Conservation (phyloP, 2,888 invertebrate species). For the Brachyopa scutellaris region DNA sequence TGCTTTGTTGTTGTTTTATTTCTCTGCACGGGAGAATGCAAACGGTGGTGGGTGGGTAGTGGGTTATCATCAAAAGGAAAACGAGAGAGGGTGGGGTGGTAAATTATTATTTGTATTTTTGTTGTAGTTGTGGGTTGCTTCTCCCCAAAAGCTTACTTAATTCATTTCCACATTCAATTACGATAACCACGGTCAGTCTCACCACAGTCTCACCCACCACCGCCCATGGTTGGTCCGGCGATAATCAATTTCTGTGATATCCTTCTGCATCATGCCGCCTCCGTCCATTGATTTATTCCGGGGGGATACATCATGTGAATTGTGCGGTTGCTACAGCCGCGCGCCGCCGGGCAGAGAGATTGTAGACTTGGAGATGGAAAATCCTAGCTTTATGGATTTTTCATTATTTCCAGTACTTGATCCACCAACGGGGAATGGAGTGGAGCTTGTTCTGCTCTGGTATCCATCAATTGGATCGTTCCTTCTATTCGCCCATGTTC, state of each 20-base stretch:
- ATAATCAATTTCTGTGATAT: conserved; percentile 65
- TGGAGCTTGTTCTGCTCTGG: conserved; percentile 12
- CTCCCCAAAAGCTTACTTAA: conserved; percentile 35
- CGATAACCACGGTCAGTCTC: conserved; percentile 34
- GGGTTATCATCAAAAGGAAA: conserved; percentile 2
- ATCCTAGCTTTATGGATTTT: conserved; percentile 69
- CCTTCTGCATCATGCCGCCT: conserved; percentile 43
- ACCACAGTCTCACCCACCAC: background rate
- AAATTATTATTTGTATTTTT: too few species aligned
- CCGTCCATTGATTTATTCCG: conserved; percentile 58
- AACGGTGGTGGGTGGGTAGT: too few species aligned
- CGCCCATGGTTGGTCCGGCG: background rate
- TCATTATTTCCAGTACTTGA: conserved; percentile 70
- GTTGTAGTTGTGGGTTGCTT: too few species aligned
- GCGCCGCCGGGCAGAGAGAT: background rate
- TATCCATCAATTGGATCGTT: conserved; percentile 56
- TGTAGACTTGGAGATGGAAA: conserved; percentile 29
- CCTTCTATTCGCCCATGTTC: background rate
- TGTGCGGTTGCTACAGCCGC: conserved; percentile 23
- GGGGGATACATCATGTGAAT: conserved; percentile 43
- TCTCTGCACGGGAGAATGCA: background rate
- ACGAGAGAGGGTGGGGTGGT: too few species aligned
- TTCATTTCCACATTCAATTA: conserved; percentile 69
- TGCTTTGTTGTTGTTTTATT: background rate
- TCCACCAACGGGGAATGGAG: conserved; percentile 7